Evolutionary conservation across 2,113 vertebrate genomes (phyloP).

Genomic region (Corvus moneduloides): DNA sequence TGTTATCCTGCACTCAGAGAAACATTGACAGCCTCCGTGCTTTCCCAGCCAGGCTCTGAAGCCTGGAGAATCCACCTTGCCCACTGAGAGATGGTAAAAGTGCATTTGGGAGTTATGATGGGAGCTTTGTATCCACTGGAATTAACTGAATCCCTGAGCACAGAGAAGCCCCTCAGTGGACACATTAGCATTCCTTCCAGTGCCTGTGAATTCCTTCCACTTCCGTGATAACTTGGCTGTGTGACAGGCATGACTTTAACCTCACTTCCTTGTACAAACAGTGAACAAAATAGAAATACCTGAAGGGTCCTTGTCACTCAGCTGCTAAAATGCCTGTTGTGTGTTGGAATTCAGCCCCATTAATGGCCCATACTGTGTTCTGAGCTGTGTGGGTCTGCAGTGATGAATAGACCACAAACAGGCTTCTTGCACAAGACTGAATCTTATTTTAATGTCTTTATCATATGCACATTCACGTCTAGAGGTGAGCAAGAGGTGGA

Average conservation of each 20-base stretch:
- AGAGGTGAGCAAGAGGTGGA: neutral
- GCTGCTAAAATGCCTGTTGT: neutral
- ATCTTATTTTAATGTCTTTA: neutral
- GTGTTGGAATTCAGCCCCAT: neutral
- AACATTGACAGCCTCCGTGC: neutral
- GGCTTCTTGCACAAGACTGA: neutral
- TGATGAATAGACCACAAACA: accelerated
- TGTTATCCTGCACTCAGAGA: neutral
- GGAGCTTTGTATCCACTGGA: neutral
- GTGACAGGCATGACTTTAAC: neutral
- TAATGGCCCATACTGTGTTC: neutral
- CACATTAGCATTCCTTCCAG: neutral
- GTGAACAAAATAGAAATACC: neutral
- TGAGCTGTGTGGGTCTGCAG: neutral
- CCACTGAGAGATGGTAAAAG: neutral
- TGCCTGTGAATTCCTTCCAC: neutral
- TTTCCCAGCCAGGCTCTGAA: neutral
- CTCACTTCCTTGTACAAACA: neutral
- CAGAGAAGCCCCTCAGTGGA: neutral
- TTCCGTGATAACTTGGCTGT: neutral
- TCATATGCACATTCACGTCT: neutral
- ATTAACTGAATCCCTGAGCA: neutral
- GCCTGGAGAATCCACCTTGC: neutral
- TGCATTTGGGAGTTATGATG: neutral
- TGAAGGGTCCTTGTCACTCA: neutral